Base-by-base conservation (phyloP, 2,797 vertebrate species). In the Phoeniculus purpureus region DNA sequence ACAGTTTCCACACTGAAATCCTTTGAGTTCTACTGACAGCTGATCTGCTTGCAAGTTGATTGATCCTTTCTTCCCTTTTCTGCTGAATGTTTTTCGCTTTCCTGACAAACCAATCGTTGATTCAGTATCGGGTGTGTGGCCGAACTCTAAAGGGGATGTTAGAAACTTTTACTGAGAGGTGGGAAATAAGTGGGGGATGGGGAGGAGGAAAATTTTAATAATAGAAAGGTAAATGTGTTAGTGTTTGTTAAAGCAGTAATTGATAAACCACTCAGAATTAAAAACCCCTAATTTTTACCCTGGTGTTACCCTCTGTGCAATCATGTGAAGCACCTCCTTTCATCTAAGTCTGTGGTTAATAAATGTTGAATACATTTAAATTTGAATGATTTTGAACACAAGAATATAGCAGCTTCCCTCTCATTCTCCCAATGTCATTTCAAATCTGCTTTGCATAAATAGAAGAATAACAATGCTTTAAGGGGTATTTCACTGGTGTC, bases 11-110 rank as follows among this genome's bases (percentile, higher is more conserved):
- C 81, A 72, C 59, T 86, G 93, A 89, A 89, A 82, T 92, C 93
- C 73, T 94, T 96, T 95, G 93, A 94, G 68, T 90, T 93, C 72
- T 84, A 2, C 86, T 94, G 94, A 90, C 95, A 94, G 90, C 93
- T 95, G 90, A 94, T 93, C 58, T 50, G 48, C 64, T 74, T 85
- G 75, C 47, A 85, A 93, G 51, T 85, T 95, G 90, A 94, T 93
- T 92, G 93, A 94, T 94, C 65, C 75, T 94, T 94, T 95, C 86
- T 84, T 94, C 78, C 66, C 68, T 77, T 74, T 80, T 82, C 67
- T 27, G 51, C 72, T 82, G 61, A 87, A 89, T 65, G 32, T 67
- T 95, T 37, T 85, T 90, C 51, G 52, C 75, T 92, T 94, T 75
- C 79, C 59, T 93, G 68, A 7, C 47, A 87, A 29, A 58, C 55